These are phyloP conservation scores for Rhopalosiphum padi DNA, from an alignment of 1,140 invertebrate genomes.

Conservation along the genomic window DNA sequence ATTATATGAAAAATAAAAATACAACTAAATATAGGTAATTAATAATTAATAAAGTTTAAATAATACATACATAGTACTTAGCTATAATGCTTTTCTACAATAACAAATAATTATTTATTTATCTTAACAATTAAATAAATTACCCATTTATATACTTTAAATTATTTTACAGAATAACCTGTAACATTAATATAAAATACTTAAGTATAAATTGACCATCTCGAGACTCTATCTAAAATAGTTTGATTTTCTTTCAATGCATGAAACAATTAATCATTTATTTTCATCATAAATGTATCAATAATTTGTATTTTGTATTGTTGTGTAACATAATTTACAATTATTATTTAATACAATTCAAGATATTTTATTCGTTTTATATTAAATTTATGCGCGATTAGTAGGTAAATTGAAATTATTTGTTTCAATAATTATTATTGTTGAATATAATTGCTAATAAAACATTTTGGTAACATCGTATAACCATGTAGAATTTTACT, in stretches of 20 bases:
- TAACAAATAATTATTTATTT: not conserved
- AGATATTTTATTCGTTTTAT: not conserved
- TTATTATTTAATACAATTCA: not conserved
- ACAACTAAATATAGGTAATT: not conserved
- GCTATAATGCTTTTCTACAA: not conserved
- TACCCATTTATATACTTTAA: not conserved
- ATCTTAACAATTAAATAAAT: not conserved
- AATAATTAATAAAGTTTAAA: not conserved
- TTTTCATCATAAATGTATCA: not conserved
- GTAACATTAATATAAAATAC: not conserved
- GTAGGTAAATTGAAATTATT: not conserved
- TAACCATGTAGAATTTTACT: not conserved
- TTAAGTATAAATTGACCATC: not conserved
- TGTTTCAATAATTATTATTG: not conserved
- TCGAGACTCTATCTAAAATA: conserved; percentile 3
- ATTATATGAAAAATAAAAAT: conserved; percentile 12
- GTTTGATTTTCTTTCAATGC: not conserved
- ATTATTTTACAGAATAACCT: not conserved
- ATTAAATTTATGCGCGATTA: not conserved
- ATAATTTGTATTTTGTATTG: not conserved
- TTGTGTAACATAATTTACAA: not conserved
- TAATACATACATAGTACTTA: not conserved
- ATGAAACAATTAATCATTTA: not conserved
- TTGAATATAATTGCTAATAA: not conserved
- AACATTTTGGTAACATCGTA: not conserved